Conservation (phyloP, 1,140 invertebrate genomes). For the Zophobas morio region DNA sequence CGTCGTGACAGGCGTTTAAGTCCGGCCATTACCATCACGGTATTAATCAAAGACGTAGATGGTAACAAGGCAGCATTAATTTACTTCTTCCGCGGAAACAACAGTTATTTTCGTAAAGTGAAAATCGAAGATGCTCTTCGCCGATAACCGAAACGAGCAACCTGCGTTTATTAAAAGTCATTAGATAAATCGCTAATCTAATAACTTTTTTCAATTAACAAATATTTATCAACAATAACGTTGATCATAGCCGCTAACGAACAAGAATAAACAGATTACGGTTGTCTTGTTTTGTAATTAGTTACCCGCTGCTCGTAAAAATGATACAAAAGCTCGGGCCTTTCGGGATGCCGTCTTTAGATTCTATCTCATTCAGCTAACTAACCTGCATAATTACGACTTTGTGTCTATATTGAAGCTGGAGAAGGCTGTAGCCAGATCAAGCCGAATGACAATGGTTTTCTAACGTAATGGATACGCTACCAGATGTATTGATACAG, state of each 20-base stretch:
- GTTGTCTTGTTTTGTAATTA: conserved; percentile 48
- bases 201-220: conserved; percentile 41
- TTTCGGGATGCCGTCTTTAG: conserved; percentile 50
- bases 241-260: conserved; percentile 36
- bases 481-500: conserved; percentile 46
- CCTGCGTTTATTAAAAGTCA: conserved; percentile 26
- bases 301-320: conserved; percentile 52
- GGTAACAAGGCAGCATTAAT: conserved; percentile 8
- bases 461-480: conserved; percentile 43
- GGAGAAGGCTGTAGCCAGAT: conserved; percentile 22
- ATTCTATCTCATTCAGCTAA: conserved; percentile 51
- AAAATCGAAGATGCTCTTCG: conserved; percentile 17
- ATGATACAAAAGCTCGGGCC: conserved; percentile 44
- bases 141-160: conserved; percentile 5
- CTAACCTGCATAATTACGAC: conserved; percentile 54
- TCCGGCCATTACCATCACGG: conserved; percentile 11
- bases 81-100: neutral
- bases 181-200: conserved; percentile 42
- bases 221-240: conserved; percentile 33
- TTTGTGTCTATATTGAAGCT: conserved; percentile 43
- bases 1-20: conserved; percentile 14
- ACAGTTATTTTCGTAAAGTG: conserved; percentile 3
- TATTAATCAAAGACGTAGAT: conserved; percentile 27
- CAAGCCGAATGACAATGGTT: conserved; percentile 44
- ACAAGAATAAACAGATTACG: conserved; percentile 41